Evolutionary conservation across 2,888 invertebrate species (phyloP).

Genomic region (Gortyna flavago): DNA sequence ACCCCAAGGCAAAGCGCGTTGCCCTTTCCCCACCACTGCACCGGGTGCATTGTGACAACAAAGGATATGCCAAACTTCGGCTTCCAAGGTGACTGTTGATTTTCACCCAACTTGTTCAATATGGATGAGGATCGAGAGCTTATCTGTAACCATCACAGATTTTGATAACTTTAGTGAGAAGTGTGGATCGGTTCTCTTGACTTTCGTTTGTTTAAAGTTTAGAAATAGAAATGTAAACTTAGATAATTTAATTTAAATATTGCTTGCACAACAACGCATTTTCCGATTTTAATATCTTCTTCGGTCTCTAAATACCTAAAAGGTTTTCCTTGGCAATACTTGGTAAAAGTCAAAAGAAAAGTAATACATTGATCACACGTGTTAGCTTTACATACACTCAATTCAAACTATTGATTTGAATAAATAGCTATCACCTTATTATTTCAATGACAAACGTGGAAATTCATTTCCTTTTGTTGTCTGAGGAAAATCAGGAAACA

Average conservation of each 20-base stretch:
- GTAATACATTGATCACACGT: neutral
- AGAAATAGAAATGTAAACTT: neutral
- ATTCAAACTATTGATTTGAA: neutral
- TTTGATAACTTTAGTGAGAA: conserved; percentile 20
- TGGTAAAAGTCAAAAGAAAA: neutral
- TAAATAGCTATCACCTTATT: neutral
- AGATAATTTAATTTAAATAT: neutral
- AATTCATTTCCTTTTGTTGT: conserved; percentile 13
- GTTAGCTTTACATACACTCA: neutral
- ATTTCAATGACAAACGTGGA: conserved; percentile 1
- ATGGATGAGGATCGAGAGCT: conserved; percentile 52
- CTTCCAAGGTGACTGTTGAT: conserved; percentile 56
- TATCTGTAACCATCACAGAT: conserved; percentile 49
- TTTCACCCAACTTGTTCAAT: conserved; percentile 50
- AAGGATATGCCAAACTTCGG: conserved; percentile 64
- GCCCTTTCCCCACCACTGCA: conserved; percentile 69
- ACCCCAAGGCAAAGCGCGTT: conserved; percentile 83
- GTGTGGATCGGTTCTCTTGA: neutral
- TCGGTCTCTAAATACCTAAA: neutral
- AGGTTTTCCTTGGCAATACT: neutral
- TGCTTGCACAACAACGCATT: neutral
- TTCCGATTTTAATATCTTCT: neutral
- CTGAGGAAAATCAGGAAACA: neutral
- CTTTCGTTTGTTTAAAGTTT: conserved; percentile 10
- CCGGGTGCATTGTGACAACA: conserved; percentile 75